phyloP scores from a whole-genome alignment of 2,888 invertebrate species.

The Hermodice carunculata region DNA sequence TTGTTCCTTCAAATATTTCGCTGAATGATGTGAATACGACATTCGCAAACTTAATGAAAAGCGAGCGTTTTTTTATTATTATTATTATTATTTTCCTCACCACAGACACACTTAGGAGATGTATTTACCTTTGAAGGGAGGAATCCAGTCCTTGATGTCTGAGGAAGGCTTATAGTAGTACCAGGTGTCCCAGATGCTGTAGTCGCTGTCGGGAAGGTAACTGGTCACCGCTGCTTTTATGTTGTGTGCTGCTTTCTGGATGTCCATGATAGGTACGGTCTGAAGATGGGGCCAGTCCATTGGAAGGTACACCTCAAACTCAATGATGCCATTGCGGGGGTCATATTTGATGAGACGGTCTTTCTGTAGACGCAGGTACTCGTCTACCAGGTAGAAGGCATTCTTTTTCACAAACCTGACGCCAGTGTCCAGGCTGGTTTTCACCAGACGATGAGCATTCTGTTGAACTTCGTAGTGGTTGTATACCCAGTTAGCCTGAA shows the following conservation, averaged over 20 bases:
- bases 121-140: constrained; percentile 79
- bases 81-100: background rate
- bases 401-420: constrained; percentile 13
- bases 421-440: background rate
- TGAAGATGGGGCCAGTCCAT: constrained; percentile 10
- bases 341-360: constrained; percentile 4
- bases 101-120: background rate
- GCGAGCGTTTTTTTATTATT: background rate
- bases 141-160: constrained; percentile 84
- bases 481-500: too few relatives aligned
- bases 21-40: too few relatives aligned
- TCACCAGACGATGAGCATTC: background rate
- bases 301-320: constrained; percentile 16
- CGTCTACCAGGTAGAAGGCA: constrained; percentile 1
- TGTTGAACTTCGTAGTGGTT: background rate
- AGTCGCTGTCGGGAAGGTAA: constrained; percentile 7
- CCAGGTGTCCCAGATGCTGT: constrained; percentile 80
- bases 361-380: constrained; percentile 3
- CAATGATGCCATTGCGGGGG: constrained; percentile 5
- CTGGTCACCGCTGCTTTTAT: background rate
- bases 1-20: too few relatives aligned
- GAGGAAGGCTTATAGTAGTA: constrained; percentile 80
- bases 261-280: constrained; percentile 1
- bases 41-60: too few relatives aligned
- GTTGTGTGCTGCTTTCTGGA: background rate